Conservation (phyloP, 92 coral and sea anemone genomes). For the Virgularia gustaviana region DNA sequence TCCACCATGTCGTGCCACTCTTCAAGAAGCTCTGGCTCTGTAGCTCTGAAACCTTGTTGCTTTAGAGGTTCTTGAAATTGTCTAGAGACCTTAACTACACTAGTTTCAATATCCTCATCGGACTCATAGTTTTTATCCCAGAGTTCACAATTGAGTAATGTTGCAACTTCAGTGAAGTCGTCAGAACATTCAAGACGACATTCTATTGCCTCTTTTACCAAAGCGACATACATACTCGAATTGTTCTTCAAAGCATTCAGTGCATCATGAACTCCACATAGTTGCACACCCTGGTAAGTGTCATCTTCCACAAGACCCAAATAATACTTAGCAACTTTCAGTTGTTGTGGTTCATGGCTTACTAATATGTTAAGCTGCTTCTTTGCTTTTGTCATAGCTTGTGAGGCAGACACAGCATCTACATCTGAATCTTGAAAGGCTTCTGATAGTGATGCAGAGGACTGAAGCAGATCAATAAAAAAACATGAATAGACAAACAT, state of each 20-base stretch:
- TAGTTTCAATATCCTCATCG: background rate
- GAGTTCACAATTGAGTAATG: constrained; percentile 44
- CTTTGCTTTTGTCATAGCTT: constrained; percentile 38
- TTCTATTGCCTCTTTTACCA: constrained; percentile 34
- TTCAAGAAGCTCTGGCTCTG: constrained; percentile 27
- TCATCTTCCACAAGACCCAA: constrained; percentile 15
- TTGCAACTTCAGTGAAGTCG: constrained; percentile 31
- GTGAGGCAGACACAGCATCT: constrained; percentile 39
- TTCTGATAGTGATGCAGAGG: constrained; percentile 34
- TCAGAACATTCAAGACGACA: constrained; percentile 36
- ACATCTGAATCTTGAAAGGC: constrained; percentile 50
- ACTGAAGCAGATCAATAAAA: constrained; percentile 47
- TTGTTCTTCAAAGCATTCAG: constrained; percentile 27
- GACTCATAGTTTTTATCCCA: constrained; percentile 5
- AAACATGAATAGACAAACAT: constrained; percentile 34
- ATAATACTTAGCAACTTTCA: constrained; percentile 30
- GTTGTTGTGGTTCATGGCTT: constrained; percentile 25
- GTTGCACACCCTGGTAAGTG: constrained; percentile 39
- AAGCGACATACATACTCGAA: constrained; percentile 14
- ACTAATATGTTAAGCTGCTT: constrained; percentile 25
- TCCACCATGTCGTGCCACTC: constrained; percentile 59
- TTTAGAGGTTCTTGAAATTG: constrained; percentile 43
- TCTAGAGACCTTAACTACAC: background rate
- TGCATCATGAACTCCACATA: constrained; percentile 8
- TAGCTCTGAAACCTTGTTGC: constrained; percentile 41